A percentile compares a stretch with the other conserved stretches of the same genome.
These are phyloP conservation scores for Pristionchus pacificus DNA, from an alignment of 1,140 invertebrate species.

Conservation along the genomic window DNA sequence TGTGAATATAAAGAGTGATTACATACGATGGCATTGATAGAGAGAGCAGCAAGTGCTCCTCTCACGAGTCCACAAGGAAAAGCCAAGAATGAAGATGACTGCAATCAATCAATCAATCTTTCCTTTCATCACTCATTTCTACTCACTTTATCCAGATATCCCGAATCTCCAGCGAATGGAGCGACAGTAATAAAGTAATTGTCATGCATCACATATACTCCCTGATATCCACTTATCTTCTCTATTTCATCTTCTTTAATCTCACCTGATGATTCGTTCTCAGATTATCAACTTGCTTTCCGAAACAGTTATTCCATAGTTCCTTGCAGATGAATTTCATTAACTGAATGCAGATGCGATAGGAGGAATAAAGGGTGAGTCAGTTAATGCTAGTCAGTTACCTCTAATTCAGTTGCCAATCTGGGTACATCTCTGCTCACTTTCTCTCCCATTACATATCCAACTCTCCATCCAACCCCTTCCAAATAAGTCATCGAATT, in stretches of 20 bases:
- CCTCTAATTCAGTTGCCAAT: conserved; percentile 95
- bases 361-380: background rate
- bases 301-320: conserved; percentile 91
- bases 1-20: background rate
- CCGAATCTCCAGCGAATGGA: conserved; percentile 78
- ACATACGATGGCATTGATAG: conserved; percentile 68
- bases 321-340: conserved; percentile 99
- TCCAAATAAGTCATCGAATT: conserved; percentile 54
- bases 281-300: conserved; percentile 97
- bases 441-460: conserved; percentile 44
- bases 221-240: conserved; percentile 60
- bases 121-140: too few species aligned
- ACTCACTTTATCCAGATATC: too few species aligned
- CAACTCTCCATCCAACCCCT: conserved; percentile 48
- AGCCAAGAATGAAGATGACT: conserved; percentile 84
- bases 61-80: conserved; percentile 91
- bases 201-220: conserved; percentile 95
- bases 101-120: conserved; percentile 84
- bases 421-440: conserved; percentile 79
- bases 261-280: conserved; percentile 84
- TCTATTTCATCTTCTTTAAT: conserved; percentile 20
- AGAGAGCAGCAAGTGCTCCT: conserved; percentile 87
- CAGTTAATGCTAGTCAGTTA: too few species aligned
- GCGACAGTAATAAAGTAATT: conserved; percentile 85
- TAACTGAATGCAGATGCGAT: conserved; percentile 51